These are phyloP conservation scores for Acyrthosiphon pisum DNA, from an alignment of 1,140 invertebrate species.

Conservation along the genomic window DNA sequence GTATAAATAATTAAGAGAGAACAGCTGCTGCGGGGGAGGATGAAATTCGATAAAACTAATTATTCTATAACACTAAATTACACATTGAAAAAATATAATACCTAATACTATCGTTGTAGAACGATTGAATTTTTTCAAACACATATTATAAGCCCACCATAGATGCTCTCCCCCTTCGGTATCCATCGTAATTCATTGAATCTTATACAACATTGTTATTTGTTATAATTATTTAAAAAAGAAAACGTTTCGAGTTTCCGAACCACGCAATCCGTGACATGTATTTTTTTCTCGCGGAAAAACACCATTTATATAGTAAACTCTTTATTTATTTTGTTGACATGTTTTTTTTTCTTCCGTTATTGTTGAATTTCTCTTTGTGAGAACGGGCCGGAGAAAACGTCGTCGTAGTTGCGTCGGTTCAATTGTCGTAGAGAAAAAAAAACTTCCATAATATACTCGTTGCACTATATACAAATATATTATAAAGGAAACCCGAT, in stretches of 20 bases:
- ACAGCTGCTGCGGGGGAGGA: background rate
- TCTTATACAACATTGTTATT: background rate
- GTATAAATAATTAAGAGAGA: background rate
- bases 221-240: background rate
- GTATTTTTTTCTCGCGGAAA: conserved; percentile 13
- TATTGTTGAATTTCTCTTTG: conserved; percentile 48
- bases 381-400: conserved; percentile 41
- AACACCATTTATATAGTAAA: conserved; percentile 10
- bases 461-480: background rate
- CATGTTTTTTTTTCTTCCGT: background rate
- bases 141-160: background rate
- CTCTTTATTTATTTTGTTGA: conserved; percentile 38
- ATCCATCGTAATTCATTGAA: background rate
- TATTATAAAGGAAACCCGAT: background rate
- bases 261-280: background rate
- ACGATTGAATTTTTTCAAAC: background rate
- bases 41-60: background rate
- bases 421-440: conserved; percentile 16
- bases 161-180: background rate
- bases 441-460: background rate
- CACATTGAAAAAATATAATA: background rate
- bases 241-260: conserved; percentile 25
- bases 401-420: background rate
- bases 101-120: background rate
- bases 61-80: background rate